phyloP scores from a whole-genome alignment of 2,797 vertebrate genomes.

The Tangara arthus region DNA sequence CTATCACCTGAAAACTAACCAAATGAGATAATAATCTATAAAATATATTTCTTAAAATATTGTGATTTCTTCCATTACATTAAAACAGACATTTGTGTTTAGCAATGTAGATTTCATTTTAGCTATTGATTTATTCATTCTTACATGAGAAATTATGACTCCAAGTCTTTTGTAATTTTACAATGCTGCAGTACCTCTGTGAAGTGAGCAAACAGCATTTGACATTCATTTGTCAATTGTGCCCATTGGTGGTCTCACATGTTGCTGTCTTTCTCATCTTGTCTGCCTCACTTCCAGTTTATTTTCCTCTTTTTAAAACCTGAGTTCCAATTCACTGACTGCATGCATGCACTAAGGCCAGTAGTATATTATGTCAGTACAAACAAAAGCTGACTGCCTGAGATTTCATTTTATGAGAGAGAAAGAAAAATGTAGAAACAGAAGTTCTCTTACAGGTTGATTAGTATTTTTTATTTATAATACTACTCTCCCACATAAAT shows the following conservation, averaged over 20 bases:
- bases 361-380: neutral
- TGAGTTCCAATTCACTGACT: neutral
- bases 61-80: neutral
- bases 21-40: neutral
- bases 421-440: neutral
- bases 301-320: neutral
- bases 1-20: neutral
- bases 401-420: neutral
- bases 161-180: neutral
- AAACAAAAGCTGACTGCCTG: neutral
- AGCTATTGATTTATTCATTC: neutral
- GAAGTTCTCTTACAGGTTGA: neutral
- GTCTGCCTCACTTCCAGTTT: neutral
- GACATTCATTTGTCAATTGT: neutral
- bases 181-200: neutral
- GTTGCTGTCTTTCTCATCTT: neutral
- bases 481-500: neutral
- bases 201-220: neutral
- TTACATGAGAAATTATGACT: neutral
- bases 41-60: neutral
- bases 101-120: neutral
- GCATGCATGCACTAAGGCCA: neutral
- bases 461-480: constrained; percentile 8
- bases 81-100: neutral
- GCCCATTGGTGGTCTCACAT: neutral